Evolutionary conservation across 2,797 vertebrate genomes (phyloP).

Genomic region (Lacerta agilis): DNA sequence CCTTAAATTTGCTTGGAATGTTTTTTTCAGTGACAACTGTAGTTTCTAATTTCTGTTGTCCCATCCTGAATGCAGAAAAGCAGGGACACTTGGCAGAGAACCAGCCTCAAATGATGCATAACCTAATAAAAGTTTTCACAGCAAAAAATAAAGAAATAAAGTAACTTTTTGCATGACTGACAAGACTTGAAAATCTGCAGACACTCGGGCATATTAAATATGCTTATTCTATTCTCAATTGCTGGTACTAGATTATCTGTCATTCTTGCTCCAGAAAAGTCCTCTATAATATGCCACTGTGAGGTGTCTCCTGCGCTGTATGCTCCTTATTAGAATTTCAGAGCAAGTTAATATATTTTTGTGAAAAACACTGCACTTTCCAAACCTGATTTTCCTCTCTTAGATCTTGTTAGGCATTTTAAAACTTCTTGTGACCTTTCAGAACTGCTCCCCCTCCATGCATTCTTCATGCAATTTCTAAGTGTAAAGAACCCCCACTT

Average conservation of each 20-base stretch:
- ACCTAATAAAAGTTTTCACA: slow-evolving; percentile 1
- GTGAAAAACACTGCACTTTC: neutral
- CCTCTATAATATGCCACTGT: neutral
- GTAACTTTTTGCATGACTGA: neutral
- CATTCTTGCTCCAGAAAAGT: neutral
- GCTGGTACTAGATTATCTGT: slow-evolving; percentile 15
- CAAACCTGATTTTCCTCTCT: neutral
- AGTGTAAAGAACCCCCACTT: neutral
- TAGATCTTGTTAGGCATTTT: neutral
- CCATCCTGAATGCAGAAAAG: neutral
- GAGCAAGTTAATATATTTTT: slow-evolving; percentile 22
- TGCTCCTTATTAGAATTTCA: slow-evolving; percentile 23
- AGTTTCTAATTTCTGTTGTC: neutral
- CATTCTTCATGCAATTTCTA: neutral
- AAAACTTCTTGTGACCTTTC: neutral
- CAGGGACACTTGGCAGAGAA: neutral
- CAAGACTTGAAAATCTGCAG: neutral
- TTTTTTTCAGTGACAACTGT: neutral
- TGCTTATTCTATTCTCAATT: neutral
- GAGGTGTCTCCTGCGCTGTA: neutral
- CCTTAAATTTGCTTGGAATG: neutral
- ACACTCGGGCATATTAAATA: neutral
- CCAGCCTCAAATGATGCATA: neutral
- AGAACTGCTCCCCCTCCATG: neutral
- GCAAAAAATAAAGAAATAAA: neutral